phyloP scores from a whole-genome alignment of 2,113 vertebrate genomes.

The Oceanodroma tethys region DNA sequence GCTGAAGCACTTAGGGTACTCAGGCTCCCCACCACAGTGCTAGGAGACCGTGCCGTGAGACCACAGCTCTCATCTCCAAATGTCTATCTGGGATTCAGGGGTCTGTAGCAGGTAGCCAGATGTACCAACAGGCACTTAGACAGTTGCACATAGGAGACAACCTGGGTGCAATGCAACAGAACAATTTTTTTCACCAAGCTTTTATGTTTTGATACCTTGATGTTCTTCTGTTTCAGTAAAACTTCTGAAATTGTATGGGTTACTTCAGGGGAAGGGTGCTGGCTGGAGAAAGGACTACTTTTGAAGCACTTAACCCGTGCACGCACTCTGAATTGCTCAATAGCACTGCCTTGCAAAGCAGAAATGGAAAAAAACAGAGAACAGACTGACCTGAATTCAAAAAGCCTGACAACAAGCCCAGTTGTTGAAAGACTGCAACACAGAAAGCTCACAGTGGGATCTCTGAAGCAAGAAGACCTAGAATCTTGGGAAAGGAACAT shows the following conservation, averaged over 20 bases:
- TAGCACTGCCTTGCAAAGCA: not conserved
- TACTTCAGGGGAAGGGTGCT: not conserved
- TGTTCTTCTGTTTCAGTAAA: not conserved
- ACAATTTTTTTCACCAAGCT: not conserved
- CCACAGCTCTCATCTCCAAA: not conserved
- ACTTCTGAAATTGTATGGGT: not conserved
- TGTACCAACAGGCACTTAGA: not conserved
- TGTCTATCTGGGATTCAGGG: not conserved
- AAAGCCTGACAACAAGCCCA: not conserved
- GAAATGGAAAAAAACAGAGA: constrained; percentile 15
- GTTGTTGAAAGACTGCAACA: not conserved
- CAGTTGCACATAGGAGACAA: not conserved
- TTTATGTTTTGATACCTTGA: not conserved
- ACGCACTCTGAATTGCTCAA: not conserved
- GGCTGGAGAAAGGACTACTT: not conserved
- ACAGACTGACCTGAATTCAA: constrained; percentile 51
- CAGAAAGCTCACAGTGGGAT: not conserved
- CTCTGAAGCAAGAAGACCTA: not conserved
- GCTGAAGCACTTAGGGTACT: not conserved
- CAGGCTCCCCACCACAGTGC: not conserved
- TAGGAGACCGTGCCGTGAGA: not conserved
- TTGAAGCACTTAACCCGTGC: not conserved
- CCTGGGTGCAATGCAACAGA: not conserved
- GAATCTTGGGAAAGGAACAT: not conserved
- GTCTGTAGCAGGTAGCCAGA: not conserved